phyloP scores from a whole-genome alignment of 1,140 invertebrate genomes.

The Drosophila varians region DNA sequence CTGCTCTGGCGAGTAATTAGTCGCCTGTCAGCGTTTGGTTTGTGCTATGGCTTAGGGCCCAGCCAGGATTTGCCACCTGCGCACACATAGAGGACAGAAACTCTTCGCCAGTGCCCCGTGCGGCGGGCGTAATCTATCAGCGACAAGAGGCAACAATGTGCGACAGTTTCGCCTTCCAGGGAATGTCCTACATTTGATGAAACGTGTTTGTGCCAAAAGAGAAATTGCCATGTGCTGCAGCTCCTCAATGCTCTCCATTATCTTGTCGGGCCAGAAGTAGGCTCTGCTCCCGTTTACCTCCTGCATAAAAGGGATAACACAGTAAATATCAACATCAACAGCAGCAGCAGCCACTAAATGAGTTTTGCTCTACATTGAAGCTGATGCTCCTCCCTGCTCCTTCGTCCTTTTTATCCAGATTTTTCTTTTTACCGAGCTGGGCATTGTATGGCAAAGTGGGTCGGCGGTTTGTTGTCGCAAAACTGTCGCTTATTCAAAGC shows the following conservation, averaged over 20 bases:
- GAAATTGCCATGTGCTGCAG: slow-evolving; percentile 41
- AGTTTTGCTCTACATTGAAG: slow-evolving; percentile 48
- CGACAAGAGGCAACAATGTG: slow-evolving; percentile 37
- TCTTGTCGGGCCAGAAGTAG: slow-evolving; percentile 29
- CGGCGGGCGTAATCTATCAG: slow-evolving; percentile 42
- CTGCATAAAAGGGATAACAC: slow-evolving; percentile 44
- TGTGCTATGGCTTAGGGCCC: slow-evolving; percentile 35
- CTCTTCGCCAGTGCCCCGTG: slow-evolving; percentile 18
- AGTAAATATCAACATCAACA: slow-evolving; percentile 33
- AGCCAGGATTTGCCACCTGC: slow-evolving; percentile 32
- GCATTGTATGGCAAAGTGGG: slow-evolving; percentile 36
- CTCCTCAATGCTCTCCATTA: slow-evolving; percentile 20
- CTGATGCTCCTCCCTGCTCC: neutral
- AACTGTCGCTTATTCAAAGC: slow-evolving; percentile 28
- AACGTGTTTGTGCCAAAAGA: slow-evolving; percentile 42
- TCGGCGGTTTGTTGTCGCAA: slow-evolving; percentile 43
- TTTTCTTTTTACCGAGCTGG: neutral
- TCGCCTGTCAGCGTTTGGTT: slow-evolving; percentile 47
- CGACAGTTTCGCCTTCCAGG: slow-evolving; percentile 25
- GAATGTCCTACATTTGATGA: slow-evolving; percentile 39
- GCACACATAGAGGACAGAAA: slow-evolving; percentile 7
- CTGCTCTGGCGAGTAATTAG: slow-evolving; percentile 35
- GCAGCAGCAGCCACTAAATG: slow-evolving; percentile 41
- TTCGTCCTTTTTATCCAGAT: slow-evolving; percentile 24
- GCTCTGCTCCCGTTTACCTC: slow-evolving; percentile 40